Evolutionary conservation across 2,888 invertebrate species (phyloP).

Genomic region (Orchesella flavescens): DNA sequence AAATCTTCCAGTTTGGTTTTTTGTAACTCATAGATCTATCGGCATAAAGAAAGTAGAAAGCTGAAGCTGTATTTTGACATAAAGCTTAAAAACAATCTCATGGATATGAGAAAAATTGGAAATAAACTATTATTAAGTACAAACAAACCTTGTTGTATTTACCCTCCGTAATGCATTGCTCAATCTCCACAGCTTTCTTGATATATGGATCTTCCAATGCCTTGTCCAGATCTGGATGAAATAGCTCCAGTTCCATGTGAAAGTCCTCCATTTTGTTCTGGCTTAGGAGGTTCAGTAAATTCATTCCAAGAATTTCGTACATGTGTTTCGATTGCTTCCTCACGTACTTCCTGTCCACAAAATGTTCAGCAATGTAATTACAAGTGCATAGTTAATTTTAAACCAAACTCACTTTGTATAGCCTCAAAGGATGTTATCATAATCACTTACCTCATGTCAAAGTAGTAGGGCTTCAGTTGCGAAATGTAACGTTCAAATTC

Average conservation of each 20-base stretch:
- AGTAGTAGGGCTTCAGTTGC: conserved; percentile 66
- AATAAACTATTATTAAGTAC: too few relatives aligned
- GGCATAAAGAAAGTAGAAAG: neutral
- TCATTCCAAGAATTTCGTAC: conserved; percentile 67
- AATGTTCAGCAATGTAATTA: too few relatives aligned
- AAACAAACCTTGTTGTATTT: conserved; percentile 61
- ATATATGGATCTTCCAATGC: conserved; percentile 60
- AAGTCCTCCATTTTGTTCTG: conserved; percentile 58
- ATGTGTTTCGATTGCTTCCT: conserved; percentile 44
- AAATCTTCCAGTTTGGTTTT: conserved; percentile 38
- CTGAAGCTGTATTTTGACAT: neutral
- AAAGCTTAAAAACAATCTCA: too few relatives aligned
- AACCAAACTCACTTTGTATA: conserved; percentile 5
- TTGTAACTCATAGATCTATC: conserved; percentile 53
- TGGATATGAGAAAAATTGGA: too few relatives aligned
- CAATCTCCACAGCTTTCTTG: conserved; percentile 63
- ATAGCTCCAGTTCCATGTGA: conserved; percentile 61
- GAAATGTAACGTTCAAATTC: conserved; percentile 64
- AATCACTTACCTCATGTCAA: conserved; percentile 59
- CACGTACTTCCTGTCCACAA: conserved; percentile 28
- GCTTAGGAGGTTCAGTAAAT: conserved; percentile 56
- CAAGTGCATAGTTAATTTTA: too few relatives aligned
- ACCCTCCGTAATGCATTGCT: conserved; percentile 62
- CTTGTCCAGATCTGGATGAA: conserved; percentile 56
- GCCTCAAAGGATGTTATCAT: neutral